phyloP scores from a whole-genome alignment of 2,113 vertebrate genomes.

The Poeciliopsis turrubarensis region DNA sequence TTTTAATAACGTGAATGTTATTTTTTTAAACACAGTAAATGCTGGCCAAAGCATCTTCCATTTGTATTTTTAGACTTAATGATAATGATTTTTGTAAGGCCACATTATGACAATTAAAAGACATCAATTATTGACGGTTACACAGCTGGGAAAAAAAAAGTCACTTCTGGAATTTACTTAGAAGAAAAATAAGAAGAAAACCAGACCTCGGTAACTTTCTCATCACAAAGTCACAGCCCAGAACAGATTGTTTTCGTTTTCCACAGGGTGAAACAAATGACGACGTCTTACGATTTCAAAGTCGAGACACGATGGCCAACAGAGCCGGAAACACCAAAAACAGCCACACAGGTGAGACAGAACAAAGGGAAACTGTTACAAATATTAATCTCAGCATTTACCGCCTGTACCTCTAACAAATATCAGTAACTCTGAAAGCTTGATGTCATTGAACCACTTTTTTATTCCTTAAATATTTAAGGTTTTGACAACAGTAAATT shows the following conservation, averaged over 20 bases:
- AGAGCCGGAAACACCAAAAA: slow-evolving; percentile 38
- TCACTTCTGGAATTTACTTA: background rate
- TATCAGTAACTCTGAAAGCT: background rate
- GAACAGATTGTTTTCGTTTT: background rate
- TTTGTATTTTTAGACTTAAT: slow-evolving; percentile 3
- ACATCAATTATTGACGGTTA: slow-evolving; percentile 5
- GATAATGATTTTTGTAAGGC: slow-evolving; percentile 40
- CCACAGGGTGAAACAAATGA: slow-evolving; percentile 8
- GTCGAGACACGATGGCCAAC: slow-evolving; percentile 1
- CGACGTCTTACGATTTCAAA: slow-evolving; percentile 20
- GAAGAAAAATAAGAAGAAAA: background rate
- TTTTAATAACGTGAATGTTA: background rate
- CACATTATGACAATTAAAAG: slow-evolving; percentile 30
- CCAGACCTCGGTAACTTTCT: background rate
- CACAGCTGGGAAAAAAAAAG: slow-evolving; percentile 2
- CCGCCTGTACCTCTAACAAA: background rate
- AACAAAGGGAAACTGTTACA: slow-evolving; percentile 13
- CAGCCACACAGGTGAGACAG: background rate
- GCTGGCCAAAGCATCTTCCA: slow-evolving; percentile 27
- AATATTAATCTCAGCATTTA: background rate
- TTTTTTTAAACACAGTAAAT: background rate
- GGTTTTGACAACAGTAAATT: background rate
- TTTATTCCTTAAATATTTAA: background rate
- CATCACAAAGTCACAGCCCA: slow-evolving; percentile 18
- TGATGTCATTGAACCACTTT: background rate